These are phyloP conservation scores for Haemorhous mexicanus DNA, from an alignment of 2,113 vertebrate genomes.

Conservation along the genomic window DNA sequence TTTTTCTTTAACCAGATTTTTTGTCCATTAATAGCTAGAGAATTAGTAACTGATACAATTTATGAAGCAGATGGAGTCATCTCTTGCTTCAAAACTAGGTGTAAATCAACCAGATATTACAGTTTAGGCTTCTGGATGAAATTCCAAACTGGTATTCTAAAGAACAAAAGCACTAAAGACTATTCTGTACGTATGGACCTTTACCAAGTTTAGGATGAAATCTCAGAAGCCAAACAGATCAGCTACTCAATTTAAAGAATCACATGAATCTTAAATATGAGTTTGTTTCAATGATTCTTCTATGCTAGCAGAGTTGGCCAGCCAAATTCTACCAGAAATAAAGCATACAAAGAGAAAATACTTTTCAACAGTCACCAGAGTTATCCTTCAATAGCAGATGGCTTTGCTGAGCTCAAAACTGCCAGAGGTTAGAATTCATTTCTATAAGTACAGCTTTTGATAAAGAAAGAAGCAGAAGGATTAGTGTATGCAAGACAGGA, in stretches of 20 bases:
- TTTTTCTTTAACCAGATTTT: neutral
- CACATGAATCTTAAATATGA: neutral
- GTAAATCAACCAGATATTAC: neutral
- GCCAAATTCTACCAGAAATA: neutral
- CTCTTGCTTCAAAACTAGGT: neutral
- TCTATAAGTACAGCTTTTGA: neutral
- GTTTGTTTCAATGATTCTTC: neutral
- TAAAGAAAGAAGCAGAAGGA: neutral
- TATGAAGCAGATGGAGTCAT: neutral
- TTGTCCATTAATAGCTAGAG: neutral
- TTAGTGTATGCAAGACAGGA: neutral
- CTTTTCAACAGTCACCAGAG: neutral
- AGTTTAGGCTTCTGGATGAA: neutral
- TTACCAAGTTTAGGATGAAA: neutral
- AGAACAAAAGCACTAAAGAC: neutral
- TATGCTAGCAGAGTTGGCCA: neutral
- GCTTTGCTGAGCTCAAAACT: neutral
- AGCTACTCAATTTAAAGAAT: neutral
- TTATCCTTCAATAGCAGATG: neutral
- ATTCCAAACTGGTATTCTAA: neutral
- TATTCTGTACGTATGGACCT: neutral
- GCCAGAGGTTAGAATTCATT: neutral
- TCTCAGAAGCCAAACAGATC: neutral
- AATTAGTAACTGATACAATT: neutral
- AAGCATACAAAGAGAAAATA: neutral